Conservation (phyloP, 2,888 invertebrate species). For the Pecten maximus region DNA sequence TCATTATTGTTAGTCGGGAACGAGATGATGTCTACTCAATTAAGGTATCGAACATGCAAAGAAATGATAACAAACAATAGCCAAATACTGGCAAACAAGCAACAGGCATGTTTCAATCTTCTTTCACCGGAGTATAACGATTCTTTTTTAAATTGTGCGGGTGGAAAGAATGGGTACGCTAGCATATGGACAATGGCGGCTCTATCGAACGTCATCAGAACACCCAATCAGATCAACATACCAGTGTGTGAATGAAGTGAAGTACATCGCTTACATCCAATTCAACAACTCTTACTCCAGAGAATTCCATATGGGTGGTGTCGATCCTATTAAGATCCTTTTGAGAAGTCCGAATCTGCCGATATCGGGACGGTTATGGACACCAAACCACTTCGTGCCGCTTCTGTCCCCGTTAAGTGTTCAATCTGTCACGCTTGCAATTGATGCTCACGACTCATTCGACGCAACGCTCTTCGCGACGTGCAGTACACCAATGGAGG, state of each 20-base stretch:
- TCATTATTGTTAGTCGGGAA: not conserved
- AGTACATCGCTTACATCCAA: not conserved
- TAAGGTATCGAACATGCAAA: slow-evolving; percentile 2
- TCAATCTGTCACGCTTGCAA: too few relatives aligned
- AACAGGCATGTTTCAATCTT: not conserved
- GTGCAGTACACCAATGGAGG: too few relatives aligned
- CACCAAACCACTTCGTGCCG: not conserved
- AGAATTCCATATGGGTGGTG: not conserved
- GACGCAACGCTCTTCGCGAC: too few relatives aligned
- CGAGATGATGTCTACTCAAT: not conserved
- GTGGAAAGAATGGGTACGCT: not conserved
- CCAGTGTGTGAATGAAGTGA: not conserved
- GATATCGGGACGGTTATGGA: not conserved
- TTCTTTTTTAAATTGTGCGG: not conserved
- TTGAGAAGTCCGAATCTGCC: not conserved
- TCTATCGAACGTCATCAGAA: not conserved
- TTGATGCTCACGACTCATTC: too few relatives aligned
- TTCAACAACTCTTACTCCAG: not conserved
- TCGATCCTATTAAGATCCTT: not conserved
- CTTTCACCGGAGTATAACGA: not conserved
- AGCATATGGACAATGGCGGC: not conserved
- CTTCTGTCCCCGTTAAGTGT: not conserved
- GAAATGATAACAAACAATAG: not conserved
- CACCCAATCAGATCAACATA: not conserved
- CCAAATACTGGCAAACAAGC: not conserved